Base-by-base conservation (phyloP, 2,113 vertebrate genomes). In the Lamprotornis superbus region DNA sequence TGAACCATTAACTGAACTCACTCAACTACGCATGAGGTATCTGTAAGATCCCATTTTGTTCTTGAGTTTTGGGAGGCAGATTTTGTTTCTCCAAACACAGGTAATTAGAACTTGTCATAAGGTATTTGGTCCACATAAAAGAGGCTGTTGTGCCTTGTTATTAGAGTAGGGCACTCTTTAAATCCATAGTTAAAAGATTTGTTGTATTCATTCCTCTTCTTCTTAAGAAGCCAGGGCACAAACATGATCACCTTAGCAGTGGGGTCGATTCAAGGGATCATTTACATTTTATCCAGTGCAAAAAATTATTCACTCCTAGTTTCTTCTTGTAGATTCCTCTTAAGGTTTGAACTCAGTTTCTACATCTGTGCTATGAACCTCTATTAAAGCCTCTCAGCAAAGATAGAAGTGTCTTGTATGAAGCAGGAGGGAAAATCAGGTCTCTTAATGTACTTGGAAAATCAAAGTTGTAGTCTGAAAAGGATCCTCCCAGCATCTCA, bases 381-480 rank as follows among this genome's bases (percentile, higher is more conserved):
- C 30, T 75, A 18, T 77, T 85, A 73, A 65, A 49, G 28, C 55
- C 21, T 86, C 21, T 81, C 31, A 35, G 46, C 27, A 92, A 94
- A 89, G 63, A 59, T 1, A 90, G 52, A 71, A 47, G 4, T 18
- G 5, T 90, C 81, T 80, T 71, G 53, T 53, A 69, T 61, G 44
- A 56, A 89, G 35, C 56, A 75, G 30, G 17, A 82, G 85, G 60
- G 47, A 90, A 71, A 82, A 89, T 94, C 49, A 61, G 65, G 40
- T 93, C 49, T 90, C 25, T 50, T 84, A 57, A 46, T 69, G 33
- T 73, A 93, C 71, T 77, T 92, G 46, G 71, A 88, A 70, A 95
- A 83, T 90, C 82, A 89, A 30, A 78, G 5, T 91, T 65, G 70
- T 88, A 76, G 14, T 61, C 89, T 96, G 55, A 93, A 96, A 94